These are phyloP conservation scores for Ptychoptera albimana DNA, from an alignment of 2,888 invertebrate species.

Conservation along the genomic window DNA sequence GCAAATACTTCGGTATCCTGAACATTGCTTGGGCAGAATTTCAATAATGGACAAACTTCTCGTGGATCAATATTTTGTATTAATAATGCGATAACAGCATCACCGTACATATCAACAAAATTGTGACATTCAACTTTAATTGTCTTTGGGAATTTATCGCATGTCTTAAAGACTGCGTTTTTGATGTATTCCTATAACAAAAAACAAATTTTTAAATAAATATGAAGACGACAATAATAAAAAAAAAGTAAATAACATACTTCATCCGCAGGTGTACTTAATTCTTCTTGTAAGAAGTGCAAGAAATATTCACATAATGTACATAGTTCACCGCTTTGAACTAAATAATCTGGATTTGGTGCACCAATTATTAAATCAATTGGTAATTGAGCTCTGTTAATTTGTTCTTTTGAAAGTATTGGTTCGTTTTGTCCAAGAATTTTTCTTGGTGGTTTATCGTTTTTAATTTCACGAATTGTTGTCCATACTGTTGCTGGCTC, in stretches of 20 bases:
- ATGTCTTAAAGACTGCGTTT: conserved; percentile 47
- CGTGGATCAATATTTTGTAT: conserved; percentile 40
- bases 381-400: conserved; percentile 32
- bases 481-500: conserved; percentile 21
- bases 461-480: conserved; percentile 25
- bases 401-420: conserved; percentile 21
- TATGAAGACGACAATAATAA: too few species aligned
- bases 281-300: conserved; percentile 57
- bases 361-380: conserved; percentile 33
- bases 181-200: conserved; percentile 48
- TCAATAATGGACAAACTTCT: conserved; percentile 46
- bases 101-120: conserved; percentile 66
- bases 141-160: conserved; percentile 45
- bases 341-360: conserved; percentile 19
- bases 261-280: conserved; percentile 51
- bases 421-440: conserved; percentile 22
- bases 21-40: conserved; percentile 43
- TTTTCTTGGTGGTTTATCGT: conserved; percentile 12
- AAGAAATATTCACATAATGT: conserved; percentile 69
- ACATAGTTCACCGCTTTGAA: conserved; percentile 39
- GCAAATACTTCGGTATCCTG: conserved; percentile 39
- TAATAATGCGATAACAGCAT: conserved; percentile 59
- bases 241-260: conserved; percentile 24
- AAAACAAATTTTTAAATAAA: neutral
- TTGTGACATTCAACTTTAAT: conserved; percentile 49